Percentiles rank a stretch among this genome's conserved stretches.
Conservation (phyloP, 2,888 invertebrate species). For the Apotomis betuletana region DNA sequence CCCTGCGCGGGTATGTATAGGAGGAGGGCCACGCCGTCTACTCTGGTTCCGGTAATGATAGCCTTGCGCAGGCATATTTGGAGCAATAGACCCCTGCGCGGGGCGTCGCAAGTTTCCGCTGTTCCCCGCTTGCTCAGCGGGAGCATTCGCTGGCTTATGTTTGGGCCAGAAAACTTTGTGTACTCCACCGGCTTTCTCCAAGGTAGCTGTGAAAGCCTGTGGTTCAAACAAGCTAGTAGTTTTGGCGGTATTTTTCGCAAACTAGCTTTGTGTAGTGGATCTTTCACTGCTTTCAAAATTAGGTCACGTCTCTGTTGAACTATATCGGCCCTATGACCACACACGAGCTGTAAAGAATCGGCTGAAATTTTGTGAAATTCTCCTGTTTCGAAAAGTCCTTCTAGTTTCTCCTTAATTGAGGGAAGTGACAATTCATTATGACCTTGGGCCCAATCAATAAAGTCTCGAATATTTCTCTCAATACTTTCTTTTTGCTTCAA, state of each 20-base stretch:
- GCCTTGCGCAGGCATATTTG: conserved; percentile 2
- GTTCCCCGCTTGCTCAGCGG: neutral
- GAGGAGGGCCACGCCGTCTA: neutral
- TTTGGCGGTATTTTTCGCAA: conserved; percentile 43
- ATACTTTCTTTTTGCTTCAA: neutral
- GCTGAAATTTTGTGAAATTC: conserved; percentile 24
- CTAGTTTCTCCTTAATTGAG: neutral
- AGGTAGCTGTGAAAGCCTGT: conserved; percentile 28
- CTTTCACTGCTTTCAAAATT: conserved; percentile 17
- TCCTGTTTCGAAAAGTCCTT: neutral
- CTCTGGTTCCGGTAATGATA: neutral
- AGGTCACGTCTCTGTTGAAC: conserved; percentile 31
- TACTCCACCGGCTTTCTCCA: conserved; percentile 40
- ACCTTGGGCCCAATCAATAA: conserved; percentile 33
- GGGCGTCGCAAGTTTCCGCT: neutral
- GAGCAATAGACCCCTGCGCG: neutral
- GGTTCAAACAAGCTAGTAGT: conserved; percentile 34
- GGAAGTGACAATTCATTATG: neutral
- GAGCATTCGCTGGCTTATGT: conserved; percentile 7
- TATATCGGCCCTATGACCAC: conserved; percentile 42
- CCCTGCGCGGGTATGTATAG: conserved; percentile 1
- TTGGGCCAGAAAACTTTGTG: conserved; percentile 36
- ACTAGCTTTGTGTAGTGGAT: conserved; percentile 31
- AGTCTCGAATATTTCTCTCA: neutral
- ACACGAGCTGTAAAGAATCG: conserved; percentile 42